These are phyloP conservation scores for Solea solea DNA, from an alignment of 2,113 vertebrate species.

Conservation along the genomic window DNA sequence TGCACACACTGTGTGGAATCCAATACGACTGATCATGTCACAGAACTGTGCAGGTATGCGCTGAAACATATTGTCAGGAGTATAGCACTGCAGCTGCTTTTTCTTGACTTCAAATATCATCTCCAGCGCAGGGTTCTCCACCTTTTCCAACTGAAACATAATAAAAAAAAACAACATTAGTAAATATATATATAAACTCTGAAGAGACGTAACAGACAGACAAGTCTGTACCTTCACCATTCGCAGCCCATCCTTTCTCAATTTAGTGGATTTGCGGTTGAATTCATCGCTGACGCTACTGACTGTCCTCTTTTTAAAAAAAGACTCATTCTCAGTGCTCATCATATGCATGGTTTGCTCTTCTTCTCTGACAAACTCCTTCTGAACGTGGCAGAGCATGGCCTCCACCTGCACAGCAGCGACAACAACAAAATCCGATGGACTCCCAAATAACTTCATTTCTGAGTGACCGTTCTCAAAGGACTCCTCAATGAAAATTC, in stretches of 20 bases:
- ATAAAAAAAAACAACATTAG: neutral
- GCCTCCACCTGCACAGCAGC: constrained; percentile 76
- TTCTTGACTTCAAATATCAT: constrained; percentile 78
- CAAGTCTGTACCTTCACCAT: constrained; percentile 75
- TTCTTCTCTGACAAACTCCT: constrained; percentile 64
- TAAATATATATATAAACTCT: too few relatives aligned
- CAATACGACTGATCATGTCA: constrained; percentile 77
- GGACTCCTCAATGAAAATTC: constrained; percentile 69
- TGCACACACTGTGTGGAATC: constrained; percentile 86
- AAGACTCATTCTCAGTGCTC: accelerated
- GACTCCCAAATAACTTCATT: constrained; percentile 74
- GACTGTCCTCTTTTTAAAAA: neutral
- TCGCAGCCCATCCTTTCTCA: constrained; percentile 52
- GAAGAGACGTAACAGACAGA: neutral
- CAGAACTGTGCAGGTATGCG: constrained; percentile 84
- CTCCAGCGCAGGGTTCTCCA: constrained; percentile 79
- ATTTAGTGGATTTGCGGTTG: constrained; percentile 14
- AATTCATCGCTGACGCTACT: neutral
- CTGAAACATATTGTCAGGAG: constrained; percentile 75
- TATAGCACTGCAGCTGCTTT: constrained; percentile 19
- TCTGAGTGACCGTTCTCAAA: constrained; percentile 56
- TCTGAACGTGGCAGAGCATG: constrained; percentile 80
- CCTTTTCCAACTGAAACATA: constrained; percentile 80
- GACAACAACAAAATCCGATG: constrained; percentile 18
- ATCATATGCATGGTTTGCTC: neutral